A percentile compares a stretch with the other conserved stretches of the same genome.
These are phyloP conservation scores for Genyomyrus donnyi DNA, from an alignment of 2,113 vertebrate genomes.

Conservation along the genomic window DNA sequence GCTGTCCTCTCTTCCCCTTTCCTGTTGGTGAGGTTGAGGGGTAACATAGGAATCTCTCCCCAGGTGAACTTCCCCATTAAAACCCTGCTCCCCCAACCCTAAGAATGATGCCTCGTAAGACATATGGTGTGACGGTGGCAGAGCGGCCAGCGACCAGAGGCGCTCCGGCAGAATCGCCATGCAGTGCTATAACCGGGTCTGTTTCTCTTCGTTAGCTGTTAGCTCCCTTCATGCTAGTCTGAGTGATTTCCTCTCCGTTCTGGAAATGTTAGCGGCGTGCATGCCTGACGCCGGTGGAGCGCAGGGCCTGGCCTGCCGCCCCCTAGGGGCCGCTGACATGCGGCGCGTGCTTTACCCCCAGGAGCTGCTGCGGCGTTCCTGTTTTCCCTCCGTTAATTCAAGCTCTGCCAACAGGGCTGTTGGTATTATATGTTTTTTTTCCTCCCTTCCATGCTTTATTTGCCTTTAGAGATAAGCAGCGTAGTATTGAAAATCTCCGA, in stretches of 20 bases:
- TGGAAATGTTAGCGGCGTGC: background rate
- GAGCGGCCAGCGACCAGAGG: background rate
- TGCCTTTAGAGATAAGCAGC: conserved; percentile 13
- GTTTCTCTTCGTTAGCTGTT: background rate
- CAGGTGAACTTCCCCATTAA: background rate
- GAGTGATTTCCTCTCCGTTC: background rate
- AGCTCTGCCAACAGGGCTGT: conserved; percentile 22
- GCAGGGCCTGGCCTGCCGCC: too few relatives aligned
- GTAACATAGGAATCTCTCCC: background rate
- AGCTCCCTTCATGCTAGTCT: background rate
- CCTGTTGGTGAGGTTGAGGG: background rate
- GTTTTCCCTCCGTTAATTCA: background rate
- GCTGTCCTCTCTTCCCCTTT: background rate
- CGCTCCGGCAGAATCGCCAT: background rate
- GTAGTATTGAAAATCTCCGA: background rate
- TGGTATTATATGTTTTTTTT: conserved; percentile 14
- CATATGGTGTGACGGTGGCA: background rate
- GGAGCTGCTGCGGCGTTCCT: background rate
- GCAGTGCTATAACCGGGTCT: background rate
- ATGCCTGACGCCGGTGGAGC: background rate
- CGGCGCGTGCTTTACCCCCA: background rate
- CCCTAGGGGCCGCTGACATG: background rate
- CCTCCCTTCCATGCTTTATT: conserved; percentile 23
- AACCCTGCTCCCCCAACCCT: background rate
- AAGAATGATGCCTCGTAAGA: background rate